Percentiles rank a stretch among this genome's conserved stretches.
Evolutionary conservation across 1,140 invertebrate genomes (phyloP).

Genomic region (Apis florea): DNA sequence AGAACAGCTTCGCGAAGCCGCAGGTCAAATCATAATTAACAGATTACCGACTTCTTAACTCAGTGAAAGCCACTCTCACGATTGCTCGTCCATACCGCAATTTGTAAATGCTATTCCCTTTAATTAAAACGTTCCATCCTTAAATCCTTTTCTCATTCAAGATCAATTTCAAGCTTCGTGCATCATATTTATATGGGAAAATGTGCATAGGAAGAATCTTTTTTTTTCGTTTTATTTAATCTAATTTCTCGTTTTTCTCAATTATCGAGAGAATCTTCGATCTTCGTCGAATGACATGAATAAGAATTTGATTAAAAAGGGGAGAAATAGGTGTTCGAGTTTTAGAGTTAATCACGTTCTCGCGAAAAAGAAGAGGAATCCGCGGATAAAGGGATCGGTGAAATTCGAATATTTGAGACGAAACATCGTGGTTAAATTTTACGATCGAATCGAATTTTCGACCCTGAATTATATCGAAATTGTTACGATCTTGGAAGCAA

Average conservation of each 20-base stretch:
- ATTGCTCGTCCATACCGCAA: neutral
- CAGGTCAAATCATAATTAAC: neutral
- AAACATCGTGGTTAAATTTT: neutral
- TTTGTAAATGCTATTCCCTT: neutral
- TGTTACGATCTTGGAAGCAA: neutral
- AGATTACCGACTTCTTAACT: neutral
- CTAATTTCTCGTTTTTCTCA: too few relatives aligned
- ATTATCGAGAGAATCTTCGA: too few relatives aligned
- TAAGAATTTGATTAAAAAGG: too few relatives aligned
- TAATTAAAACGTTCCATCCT: too few relatives aligned
- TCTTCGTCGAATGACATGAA: too few relatives aligned
- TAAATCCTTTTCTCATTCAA: too few relatives aligned
- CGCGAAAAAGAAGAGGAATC: too few relatives aligned
- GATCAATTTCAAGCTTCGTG: too few relatives aligned
- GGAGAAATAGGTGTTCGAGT: neutral
- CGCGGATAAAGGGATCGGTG: neutral
- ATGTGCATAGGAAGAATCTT: too few relatives aligned
- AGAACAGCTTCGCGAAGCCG: neutral
- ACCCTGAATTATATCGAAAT: neutral
- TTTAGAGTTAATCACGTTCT: neutral
- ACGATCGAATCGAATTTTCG: neutral
- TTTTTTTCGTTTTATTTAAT: too few relatives aligned
- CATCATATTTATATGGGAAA: too few relatives aligned
- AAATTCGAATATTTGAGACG: neutral
- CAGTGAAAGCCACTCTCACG: neutral